phyloP scores from a whole-genome alignment of 2,113 vertebrate species.

The Sorex fumeus region DNA sequence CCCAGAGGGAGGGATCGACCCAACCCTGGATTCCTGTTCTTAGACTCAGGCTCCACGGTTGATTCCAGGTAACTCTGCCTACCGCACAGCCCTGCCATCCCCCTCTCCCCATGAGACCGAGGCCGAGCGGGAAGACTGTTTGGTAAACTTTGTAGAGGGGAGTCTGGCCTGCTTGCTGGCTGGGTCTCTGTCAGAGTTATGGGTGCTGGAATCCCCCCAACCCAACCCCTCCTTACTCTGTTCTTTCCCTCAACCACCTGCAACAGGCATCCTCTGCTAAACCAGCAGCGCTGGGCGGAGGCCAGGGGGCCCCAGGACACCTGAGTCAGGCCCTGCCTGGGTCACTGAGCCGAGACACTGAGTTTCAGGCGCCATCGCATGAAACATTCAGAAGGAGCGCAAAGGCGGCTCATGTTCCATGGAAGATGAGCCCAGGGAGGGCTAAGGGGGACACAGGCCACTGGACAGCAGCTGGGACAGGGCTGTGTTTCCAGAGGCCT shows the following conservation, averaged over 20 bases:
- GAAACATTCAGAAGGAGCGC: conserved; percentile 79
- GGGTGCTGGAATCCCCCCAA: background rate
- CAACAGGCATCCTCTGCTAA: conserved; percentile 15
- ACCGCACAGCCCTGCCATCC: accelerated
- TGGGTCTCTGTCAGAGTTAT: background rate
- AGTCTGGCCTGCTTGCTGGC: background rate
- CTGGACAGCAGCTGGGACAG: conserved; percentile 2
- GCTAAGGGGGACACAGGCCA: background rate
- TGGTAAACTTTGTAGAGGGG: background rate
- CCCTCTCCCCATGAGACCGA: background rate
- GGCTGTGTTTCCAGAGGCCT: background rate
- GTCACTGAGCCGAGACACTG: conserved; percentile 41
- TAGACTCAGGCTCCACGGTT: background rate
- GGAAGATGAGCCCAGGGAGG: background rate
- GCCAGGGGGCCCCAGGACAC: background rate
- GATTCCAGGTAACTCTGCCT: background rate
- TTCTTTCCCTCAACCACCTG: background rate
- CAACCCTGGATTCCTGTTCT: background rate
- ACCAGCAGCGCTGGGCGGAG: background rate
- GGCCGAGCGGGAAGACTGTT: background rate
- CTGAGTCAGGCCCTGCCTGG: background rate
- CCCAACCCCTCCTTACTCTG: background rate
- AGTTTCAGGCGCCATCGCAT: conserved; percentile 72
- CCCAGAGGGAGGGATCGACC: background rate
- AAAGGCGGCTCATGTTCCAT: background rate